Percentiles rank a stretch among this genome's conserved stretches.
phyloP scores from a whole-genome alignment of 92 coral and sea anemone species.

The Pocillopora meandrina region DNA sequence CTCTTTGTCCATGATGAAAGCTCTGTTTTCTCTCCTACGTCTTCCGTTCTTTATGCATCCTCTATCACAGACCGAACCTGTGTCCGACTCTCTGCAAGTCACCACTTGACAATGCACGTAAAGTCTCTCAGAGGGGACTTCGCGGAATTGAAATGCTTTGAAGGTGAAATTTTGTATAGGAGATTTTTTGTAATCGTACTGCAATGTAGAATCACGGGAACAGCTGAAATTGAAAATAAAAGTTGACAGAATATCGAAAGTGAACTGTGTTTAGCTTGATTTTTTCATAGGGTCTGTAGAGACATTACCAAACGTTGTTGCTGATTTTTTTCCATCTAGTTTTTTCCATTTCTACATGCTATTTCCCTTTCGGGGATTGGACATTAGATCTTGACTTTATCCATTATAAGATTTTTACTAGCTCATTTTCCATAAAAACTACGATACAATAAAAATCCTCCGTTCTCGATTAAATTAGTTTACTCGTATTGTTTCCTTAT shows the following conservation, averaged over 20 bases:
- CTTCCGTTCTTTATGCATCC: constrained; percentile 62
- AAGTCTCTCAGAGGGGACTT: constrained; percentile 24
- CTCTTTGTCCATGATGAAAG: constrained; percentile 31
- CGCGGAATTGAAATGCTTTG: constrained; percentile 67
- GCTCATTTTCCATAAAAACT: too few relatives aligned
- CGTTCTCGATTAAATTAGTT: background rate
- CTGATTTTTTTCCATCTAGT: too few relatives aligned
- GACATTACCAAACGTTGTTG: too few relatives aligned
- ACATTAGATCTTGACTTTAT: too few relatives aligned
- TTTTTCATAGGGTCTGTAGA: too few relatives aligned
- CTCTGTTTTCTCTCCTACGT: constrained; percentile 37
- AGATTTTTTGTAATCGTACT: constrained; percentile 58
- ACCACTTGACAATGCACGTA: constrained; percentile 72
- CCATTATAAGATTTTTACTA: too few relatives aligned
- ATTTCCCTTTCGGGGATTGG: too few relatives aligned
- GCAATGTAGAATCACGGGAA: constrained; percentile 62
- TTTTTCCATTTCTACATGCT: too few relatives aligned
- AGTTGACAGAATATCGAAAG: background rate
- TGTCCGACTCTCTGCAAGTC: constrained; percentile 63
- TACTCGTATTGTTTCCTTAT: too few relatives aligned
- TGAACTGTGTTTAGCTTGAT: too few relatives aligned
- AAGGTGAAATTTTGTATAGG: constrained; percentile 69
- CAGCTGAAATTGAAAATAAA: constrained; percentile 42
- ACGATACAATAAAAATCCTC: too few relatives aligned
- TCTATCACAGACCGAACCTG: constrained; percentile 53